Evolutionary conservation across 2,888 invertebrate genomes (phyloP), one percentile per base, ranked within the genome.

Genomic region (Petrolisthes manimaculis): DNA sequence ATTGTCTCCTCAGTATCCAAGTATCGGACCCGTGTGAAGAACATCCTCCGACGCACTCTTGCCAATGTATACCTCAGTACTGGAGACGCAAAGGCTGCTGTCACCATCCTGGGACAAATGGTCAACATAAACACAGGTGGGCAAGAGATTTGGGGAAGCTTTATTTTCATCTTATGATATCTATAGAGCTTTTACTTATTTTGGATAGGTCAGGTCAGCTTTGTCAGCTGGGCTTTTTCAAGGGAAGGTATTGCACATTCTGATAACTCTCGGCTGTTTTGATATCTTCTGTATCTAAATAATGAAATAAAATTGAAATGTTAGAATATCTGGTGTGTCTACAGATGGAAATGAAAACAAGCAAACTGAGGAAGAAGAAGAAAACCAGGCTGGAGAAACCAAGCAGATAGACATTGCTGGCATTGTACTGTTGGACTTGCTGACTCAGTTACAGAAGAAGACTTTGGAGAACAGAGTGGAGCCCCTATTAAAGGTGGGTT

Each of bases 21-120:
- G 74, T 95, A 95, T 91, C 93, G 93, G 12, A 95, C 95, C 0
- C 95, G 94, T 92, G 95, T 96, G 84, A 93, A 94, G 81, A 95
- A 94, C 3, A 91, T 93, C 0, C 90, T 95, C 21, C 93, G 94
- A 9, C 93, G 94, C 83, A 94, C 95, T 0, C 92, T 96, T 12
- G 93, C 95, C 0, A 92, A 93, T 85, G 94, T 96, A 0, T 93
- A 96, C 77, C 92, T 93, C n/a, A 94, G 94, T 91, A 95, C 95
- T 0, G 94, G 94, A 83, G 95, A 96, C 92, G 93, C 95, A 4
- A 92, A 55, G 9, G 86, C 85, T 21, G 69, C 88, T 4, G 89
- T 85, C n/a, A 53, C 67, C 24, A 71, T 91, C 12, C 69, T 90
- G 8, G 86, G 90, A n/a, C 86, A 90, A 67, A 86, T 90, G 81